Evolutionary conservation across 2,888 invertebrate genomes (phyloP).

Genomic region (Oscheius sp.): DNA sequence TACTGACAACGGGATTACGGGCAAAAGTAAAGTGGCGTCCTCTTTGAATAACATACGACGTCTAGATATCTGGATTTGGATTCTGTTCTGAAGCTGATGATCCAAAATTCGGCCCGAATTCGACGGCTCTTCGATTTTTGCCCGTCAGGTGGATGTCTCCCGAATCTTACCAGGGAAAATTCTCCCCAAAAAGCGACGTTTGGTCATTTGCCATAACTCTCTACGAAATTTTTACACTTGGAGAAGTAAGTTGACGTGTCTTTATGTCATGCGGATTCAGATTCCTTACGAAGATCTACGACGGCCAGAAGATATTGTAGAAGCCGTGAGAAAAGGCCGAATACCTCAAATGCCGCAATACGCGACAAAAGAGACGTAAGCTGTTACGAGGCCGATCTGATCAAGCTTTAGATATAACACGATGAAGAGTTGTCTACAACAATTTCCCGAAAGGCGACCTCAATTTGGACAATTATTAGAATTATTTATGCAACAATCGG

Average conservation of each 20-base stretch:
- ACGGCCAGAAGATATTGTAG: slow-evolving; percentile 54
- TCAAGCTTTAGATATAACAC: slow-evolving; percentile 50
- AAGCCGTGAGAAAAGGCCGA: slow-evolving; percentile 49
- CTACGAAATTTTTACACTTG: slow-evolving; percentile 59
- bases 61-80: slow-evolving; percentile 58
- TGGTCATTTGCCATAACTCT: slow-evolving; percentile 61
- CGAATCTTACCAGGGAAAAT: slow-evolving; percentile 59
- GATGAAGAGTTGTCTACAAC: slow-evolving; percentile 57
- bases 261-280: too few species aligned
- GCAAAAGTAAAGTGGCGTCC: slow-evolving; percentile 44
- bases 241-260: slow-evolving; percentile 31
- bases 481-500: slow-evolving; percentile 45
- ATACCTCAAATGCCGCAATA: slow-evolving; percentile 55
- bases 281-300: slow-evolving; percentile 56
- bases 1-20: slow-evolving; percentile 59
- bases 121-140: slow-evolving; percentile 47
- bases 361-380: slow-evolving; percentile 58
- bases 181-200: slow-evolving; percentile 51
- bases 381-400: background rate
- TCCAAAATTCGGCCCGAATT: slow-evolving; percentile 48
- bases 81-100: slow-evolving; percentile 60
- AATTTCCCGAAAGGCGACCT: slow-evolving; percentile 51
- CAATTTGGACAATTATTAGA: slow-evolving; percentile 54
- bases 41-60: background rate
- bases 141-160: slow-evolving; percentile 62